These are phyloP conservation scores for Macrophya alboannulata DNA, from an alignment of 2,888 invertebrate species.

Conservation along the genomic window DNA sequence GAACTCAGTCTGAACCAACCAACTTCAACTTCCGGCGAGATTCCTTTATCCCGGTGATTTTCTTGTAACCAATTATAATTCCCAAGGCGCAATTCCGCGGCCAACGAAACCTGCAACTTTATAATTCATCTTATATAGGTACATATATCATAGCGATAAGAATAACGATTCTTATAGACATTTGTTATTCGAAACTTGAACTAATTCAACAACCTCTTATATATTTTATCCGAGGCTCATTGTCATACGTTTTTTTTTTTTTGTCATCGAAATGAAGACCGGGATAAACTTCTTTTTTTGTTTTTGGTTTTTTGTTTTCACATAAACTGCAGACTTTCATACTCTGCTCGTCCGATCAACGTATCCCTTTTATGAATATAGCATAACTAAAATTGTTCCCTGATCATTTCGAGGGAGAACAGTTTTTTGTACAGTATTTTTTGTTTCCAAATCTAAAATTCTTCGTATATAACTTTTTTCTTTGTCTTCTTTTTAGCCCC, in stretches of 20 bases:
- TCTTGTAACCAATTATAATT: constrained; percentile 18
- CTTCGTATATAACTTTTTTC: too few relatives aligned
- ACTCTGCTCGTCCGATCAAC: too few relatives aligned
- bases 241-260: background rate
- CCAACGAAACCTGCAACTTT: constrained; percentile 37
- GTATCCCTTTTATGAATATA: background rate
- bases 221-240: background rate
- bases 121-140: background rate
- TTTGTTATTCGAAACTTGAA: background rate
- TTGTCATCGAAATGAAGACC: background rate
- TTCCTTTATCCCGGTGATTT: constrained; percentile 31
- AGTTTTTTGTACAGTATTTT: too few relatives aligned
- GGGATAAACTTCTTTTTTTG: background rate
- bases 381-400: background rate
- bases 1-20: constrained; percentile 21
- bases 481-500: background rate
- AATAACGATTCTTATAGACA: background rate
- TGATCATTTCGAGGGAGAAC: too few relatives aligned
- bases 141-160: background rate
- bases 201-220: constrained; percentile 11
- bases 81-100: constrained; percentile 47
- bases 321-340: background rate
- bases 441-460: too few relatives aligned
- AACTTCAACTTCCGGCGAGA: background rate
- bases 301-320: too few relatives aligned